phyloP scores from a whole-genome alignment of 2,888 invertebrate genomes.

The Acrobasis suavella region DNA sequence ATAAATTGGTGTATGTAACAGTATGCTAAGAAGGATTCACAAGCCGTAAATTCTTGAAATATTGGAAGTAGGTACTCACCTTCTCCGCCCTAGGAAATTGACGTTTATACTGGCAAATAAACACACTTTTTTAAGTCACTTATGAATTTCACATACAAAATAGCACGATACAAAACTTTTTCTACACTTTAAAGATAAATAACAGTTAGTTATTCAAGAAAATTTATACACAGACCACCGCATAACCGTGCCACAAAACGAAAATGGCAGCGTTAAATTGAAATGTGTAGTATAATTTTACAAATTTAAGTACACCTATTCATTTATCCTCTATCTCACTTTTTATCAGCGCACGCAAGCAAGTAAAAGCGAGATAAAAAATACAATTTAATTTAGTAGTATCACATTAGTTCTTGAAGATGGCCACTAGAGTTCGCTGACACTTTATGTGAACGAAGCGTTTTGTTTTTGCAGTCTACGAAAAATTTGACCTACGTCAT shows the following conservation, averaged over 20 bases:
- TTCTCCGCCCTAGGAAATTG: constrained; percentile 71
- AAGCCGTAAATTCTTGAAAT: constrained; percentile 50
- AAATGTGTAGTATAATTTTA: constrained; percentile 45
- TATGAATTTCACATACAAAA: constrained; percentile 45
- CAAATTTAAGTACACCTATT: constrained; percentile 32
- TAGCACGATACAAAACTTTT: constrained; percentile 49
- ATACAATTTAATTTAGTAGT: background rate
- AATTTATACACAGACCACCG: constrained; percentile 66
- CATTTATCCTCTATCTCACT: constrained; percentile 23
- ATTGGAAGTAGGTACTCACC: constrained; percentile 71
- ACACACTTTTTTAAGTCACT: constrained; percentile 48
- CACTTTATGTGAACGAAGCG: constrained; percentile 28
- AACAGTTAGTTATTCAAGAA: constrained; percentile 50
- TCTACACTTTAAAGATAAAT: constrained; percentile 51
- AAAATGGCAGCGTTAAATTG: constrained; percentile 79
- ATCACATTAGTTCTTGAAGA: background rate
- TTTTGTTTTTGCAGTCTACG: constrained; percentile 55
- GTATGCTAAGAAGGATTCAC: constrained; percentile 32
- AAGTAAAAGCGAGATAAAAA: constrained; percentile 4
- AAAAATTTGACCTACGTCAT: constrained; percentile 29
- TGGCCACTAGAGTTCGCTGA: background rate
- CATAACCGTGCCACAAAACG: constrained; percentile 79
- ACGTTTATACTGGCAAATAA: constrained; percentile 53
- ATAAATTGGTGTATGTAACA: background rate
- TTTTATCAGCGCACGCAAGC: constrained; percentile 6